Evolutionary conservation across 2,797 vertebrate genomes (phyloP).

Genomic region (Loriculus beryllinus): DNA sequence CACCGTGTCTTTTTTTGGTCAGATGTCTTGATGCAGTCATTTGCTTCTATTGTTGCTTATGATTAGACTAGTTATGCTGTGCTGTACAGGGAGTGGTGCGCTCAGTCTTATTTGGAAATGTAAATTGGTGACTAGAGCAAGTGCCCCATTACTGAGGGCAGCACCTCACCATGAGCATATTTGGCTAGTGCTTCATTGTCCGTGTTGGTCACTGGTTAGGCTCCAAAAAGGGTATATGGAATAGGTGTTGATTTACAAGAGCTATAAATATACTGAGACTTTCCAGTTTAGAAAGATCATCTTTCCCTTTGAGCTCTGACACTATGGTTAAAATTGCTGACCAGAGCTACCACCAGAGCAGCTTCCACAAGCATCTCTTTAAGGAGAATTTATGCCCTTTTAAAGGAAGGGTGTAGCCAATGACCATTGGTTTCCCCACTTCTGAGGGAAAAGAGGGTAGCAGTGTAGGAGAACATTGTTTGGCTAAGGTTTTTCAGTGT

Average conservation of each 20-base stretch:
- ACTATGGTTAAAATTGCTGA: background rate
- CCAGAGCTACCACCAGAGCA: background rate
- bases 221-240: background rate
- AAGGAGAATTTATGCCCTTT: background rate
- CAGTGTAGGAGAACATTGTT: background rate
- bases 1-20: conserved; percentile 41
- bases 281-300: background rate
- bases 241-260: conserved; percentile 4
- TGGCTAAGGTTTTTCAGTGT: background rate
- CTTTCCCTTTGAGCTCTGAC: background rate
- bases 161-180: background rate
- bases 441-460: no score
- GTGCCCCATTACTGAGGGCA: background rate
- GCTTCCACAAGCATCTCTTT: background rate
- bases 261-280: conserved; percentile 3
- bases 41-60: conserved; percentile 12
- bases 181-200: background rate
- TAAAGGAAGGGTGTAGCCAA: background rate
- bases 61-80: background rate
- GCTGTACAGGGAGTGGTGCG: background rate
- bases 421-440: background rate
- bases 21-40: conserved; percentile 38
- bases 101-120: conserved; percentile 42
- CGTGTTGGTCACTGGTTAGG: background rate
- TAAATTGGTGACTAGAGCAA: background rate